phyloP scores from a whole-genome alignment of 2,797 vertebrate genomes.

The Telmatherina bonti region DNA sequence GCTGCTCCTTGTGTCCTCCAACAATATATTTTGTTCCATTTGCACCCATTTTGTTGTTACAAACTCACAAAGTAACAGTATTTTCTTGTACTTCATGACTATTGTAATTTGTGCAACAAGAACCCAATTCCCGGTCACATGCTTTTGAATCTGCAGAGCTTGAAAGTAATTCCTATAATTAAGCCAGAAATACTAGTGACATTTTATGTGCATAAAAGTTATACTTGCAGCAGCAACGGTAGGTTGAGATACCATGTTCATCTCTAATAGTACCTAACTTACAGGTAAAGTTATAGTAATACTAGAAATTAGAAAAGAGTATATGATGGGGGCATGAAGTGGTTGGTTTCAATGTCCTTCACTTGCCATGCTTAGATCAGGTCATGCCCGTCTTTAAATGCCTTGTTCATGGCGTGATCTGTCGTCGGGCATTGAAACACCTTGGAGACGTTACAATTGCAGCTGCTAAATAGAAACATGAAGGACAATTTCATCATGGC shows the following conservation, averaged over 20 bases:
- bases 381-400: no score
- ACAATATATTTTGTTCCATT: not conserved
- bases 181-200: not conserved
- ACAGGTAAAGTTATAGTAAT: not conserved
- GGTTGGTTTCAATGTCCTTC: no score
- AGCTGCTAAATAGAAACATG: no score
- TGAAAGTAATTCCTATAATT: not conserved
- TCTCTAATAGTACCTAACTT: not conserved
- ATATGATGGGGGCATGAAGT: no score
- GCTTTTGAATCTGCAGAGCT: not conserved
- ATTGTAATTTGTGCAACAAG: not conserved
- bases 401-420: no score
- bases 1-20: not conserved
- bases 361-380: no score
- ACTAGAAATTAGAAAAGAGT: no score
- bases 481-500: no score
- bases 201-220: not conserved
- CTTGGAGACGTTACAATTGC: no score
- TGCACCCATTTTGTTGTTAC: slow-evolving; percentile 12
- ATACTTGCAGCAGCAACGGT: not conserved
- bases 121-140: not conserved
- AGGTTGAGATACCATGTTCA: not conserved
- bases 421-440: no score
- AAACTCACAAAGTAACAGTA: slow-evolving; percentile 9
- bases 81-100: not conserved